Evolutionary conservation across 2,113 vertebrate species (phyloP), one percentile per base, ranked within the genome.

Genomic region (Corythoichthys intestinalis): DNA sequence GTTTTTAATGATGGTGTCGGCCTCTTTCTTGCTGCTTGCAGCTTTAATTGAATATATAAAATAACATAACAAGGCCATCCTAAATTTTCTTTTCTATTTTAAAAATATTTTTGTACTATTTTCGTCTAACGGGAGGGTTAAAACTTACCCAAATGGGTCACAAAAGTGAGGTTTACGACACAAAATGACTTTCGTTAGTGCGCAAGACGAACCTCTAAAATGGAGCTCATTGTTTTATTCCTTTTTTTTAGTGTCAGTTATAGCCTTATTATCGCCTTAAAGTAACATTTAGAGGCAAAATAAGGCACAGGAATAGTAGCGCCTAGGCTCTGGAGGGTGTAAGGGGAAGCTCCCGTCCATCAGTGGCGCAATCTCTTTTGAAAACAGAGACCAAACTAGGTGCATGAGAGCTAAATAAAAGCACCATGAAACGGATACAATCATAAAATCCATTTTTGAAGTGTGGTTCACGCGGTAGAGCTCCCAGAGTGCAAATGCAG

Each of bases 401-500:
- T 56, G 53, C 3, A 28, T 11, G 56, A 37, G 61, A 1, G 11
- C 41, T 13, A 47, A 63, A 46, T 28, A 63, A 62, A 62, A 63
- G 61, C 61, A 13, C 39, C 39, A 44, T 62, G 60, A 62, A 39
- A 62, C n/a, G 44, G 44, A 62, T 20, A 44, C 15, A 47, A 47
- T 62, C 59, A 44, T 62, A 46, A 62, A 62, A 62, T 60, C 58
- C 58, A 39, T 46, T 34, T 58, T 47, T 20, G 44, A 47, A 47
- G 41, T 10, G 44, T 62, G 59, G 44, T 12, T 62, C 59, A 44
- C 4, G 13, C 20, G 13, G 41, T 14, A 20, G 44, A 28, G 39
- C 28, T 47, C 20, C 44, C 61, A 34, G 61, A 47, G 61, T 63
- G 61, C 61, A 63, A 28, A 63, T 38, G 44, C 20, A 7, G 61